Percentiles rank a stretch among this genome's conserved stretches.
Evolutionary conservation across 92 coral and sea anemone species (phyloP).

Genomic region (Siderastrea siderea): DNA sequence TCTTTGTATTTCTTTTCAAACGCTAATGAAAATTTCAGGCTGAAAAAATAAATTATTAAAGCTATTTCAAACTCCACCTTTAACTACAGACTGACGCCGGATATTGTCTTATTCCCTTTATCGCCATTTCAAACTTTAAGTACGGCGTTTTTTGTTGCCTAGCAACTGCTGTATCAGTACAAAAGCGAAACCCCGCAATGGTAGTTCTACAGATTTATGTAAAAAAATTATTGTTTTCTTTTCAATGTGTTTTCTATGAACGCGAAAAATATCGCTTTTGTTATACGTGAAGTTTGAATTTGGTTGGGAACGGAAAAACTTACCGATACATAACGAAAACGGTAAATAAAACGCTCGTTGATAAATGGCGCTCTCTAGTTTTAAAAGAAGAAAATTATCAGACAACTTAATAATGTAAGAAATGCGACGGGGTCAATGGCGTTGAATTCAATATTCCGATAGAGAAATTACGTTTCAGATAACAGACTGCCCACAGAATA

Average conservation of each 20-base stretch:
- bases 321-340: not conserved
- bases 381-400: not conserved
- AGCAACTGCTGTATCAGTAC: not conserved
- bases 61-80: constrained; percentile 6
- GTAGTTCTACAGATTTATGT: not conserved
- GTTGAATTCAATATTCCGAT: not conserved
- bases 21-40: not conserved
- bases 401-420: not conserved
- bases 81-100: not conserved
- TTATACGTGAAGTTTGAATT: not conserved
- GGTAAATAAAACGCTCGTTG: not conserved
- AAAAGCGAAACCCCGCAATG: not conserved
- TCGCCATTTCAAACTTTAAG: not conserved
- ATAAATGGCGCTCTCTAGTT: not conserved
- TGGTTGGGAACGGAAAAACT: not conserved
- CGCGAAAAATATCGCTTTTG: not conserved
- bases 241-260: not conserved
- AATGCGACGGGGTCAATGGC: not conserved
- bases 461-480: not conserved
- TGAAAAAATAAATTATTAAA: not conserved
- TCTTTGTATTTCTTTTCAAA: not conserved
- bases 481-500: not conserved
- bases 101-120: not conserved
- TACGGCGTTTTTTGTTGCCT: not conserved
- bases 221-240: not conserved